Evolutionary conservation across 2,797 vertebrate genomes (phyloP), one percentile per base, ranked within the genome.

Genomic region (Artibeus lituratus): DNA sequence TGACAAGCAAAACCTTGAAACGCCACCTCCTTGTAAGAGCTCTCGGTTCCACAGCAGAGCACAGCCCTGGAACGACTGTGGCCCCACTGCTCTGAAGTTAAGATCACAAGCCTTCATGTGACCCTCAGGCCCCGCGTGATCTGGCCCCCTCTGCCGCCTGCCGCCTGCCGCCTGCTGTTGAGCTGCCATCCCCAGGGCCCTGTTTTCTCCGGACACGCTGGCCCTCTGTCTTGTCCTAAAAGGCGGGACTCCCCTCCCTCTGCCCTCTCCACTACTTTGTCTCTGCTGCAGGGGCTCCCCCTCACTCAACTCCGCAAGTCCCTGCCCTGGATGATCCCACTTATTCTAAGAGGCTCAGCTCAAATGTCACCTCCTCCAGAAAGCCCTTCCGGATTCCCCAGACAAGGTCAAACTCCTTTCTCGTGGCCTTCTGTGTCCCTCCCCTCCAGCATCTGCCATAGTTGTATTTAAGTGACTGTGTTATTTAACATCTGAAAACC

Each of bases 301-400:
- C 57, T 70, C 67, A 12, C 74, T 69, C 19, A 74, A 1, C 21
- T 72, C 37, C n/a, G 55, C 6, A 18, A 62, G 32, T 39, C 15
- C 57, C 69, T 87, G 70, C 26, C 10, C 35, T 65, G 53, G 19
- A 37, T 26, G 19, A n/a, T 26, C 16, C 24, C 26, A 57, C 29
- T 44, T 83, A 10, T 42, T 78, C 62, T 29, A 77, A 77, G 42
- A 22, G 37, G 22, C 22, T 16, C 7, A 44, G 65, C 2, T 51
- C 65, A 73, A 51, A 91, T 5, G 49, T 21, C 32, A 55, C 37
- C 67, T 85, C 83, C 59, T 73, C 21, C 26, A n/a, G 65, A 80
- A 84, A 93, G 87, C 49, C 57, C 78, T 81, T 39, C 78, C 59
- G 65, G 19, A 59, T 65, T 42, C 16, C 22, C 57, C 49, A 74